Evolutionary conservation across 2,113 vertebrate genomes (phyloP).

Genomic region (Nansenia antarctica): DNA sequence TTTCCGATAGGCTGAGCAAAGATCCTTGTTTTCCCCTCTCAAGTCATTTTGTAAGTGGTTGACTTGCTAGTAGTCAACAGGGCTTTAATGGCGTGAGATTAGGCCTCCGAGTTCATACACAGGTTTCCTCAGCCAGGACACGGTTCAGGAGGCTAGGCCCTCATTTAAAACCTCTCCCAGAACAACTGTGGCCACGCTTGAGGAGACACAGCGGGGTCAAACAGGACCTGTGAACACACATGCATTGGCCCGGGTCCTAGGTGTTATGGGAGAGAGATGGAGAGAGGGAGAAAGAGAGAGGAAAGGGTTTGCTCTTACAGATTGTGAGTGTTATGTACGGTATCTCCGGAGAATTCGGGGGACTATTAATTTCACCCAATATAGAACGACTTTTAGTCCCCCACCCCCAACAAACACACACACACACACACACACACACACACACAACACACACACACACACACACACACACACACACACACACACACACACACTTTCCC

Average conservation of each 20-base stretch:
- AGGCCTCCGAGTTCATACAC: background rate
- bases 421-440: no score
- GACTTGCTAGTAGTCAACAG: background rate
- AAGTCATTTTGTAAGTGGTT: background rate
- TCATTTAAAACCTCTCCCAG: background rate
- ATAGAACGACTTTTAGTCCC: no score
- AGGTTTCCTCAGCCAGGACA: background rate
- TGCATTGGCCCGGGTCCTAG: no score
- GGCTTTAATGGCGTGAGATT: background rate
- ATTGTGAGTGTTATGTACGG: no score
- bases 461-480: conserved; percentile 1
- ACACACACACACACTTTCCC: background rate
- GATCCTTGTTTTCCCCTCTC: background rate
- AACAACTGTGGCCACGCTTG: background rate
- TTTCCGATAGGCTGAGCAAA: background rate
- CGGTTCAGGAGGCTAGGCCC: background rate
- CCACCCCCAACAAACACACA: no score
- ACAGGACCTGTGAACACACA: background rate
- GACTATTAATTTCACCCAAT: no score
- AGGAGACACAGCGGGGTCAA: background rate
- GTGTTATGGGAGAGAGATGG: background rate
- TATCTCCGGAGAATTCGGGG: no score
- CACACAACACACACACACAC: background rate
- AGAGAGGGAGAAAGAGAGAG: background rate
- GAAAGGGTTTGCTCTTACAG: no score